Evolutionary conservation across 2,113 vertebrate species (phyloP), one percentile per base, ranked within the genome.

Genomic region (Chunga burmeisteri): DNA sequence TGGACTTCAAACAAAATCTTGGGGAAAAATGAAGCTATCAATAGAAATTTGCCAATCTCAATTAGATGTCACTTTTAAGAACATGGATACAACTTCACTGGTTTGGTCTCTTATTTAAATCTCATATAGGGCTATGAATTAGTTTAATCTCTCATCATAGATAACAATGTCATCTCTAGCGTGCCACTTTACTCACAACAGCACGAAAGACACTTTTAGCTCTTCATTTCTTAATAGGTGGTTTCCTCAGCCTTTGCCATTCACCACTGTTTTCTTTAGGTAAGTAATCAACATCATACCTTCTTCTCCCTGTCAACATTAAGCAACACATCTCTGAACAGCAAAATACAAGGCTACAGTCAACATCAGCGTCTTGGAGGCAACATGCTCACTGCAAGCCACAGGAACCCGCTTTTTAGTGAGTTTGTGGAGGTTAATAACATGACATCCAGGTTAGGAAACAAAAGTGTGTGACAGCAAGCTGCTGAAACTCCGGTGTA

Each of bases 401-500:
- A 13, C 70, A 56, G 79, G n/a, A 44, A 49, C 18, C 7, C 0
- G 4, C 32, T 11, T 20, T 29, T 5, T 12, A 13, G 36, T 5
- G 55, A 19, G 8, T 19, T 16, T 16, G 34, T 22, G 44, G 38
- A 50, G 66, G 70, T 44, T 42, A 55, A 4, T 1, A 11, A 7
- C n/a, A 2, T 4, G 15, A 3, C 32, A 21, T n/a, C 13, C 82
- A 75, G 74, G 61, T 38, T 22, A 74, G 81, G 67, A 53, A 56
- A 8, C 6, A 3, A 11, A 7, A 53, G 30, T 0, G 5, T 1
- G 1, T 6, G 59, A 38, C 3, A 8, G 38, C 40, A 22, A 72
- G 68, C 78, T 66, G 49, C 25, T 47, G 65, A 52, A n/a, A 13
- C 63, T 63, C 44, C 49, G 7, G 34, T 1, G 27, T 22, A 32